These are phyloP conservation scores for Sturmia bella DNA, from an alignment of 2,888 invertebrate species.

Conservation along the genomic window DNA sequence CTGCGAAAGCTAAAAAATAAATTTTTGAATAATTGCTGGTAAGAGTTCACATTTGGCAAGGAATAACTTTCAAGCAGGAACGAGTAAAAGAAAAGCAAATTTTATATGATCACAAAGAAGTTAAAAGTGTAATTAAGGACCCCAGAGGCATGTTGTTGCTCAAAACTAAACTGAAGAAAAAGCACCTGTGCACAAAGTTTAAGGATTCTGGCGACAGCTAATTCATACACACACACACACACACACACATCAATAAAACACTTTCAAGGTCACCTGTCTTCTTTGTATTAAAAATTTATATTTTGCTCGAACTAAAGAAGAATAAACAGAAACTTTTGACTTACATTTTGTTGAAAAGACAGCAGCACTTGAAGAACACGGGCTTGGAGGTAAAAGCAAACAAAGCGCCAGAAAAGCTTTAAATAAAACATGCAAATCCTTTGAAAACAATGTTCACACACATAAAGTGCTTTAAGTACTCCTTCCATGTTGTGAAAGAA, in stretches of 20 bases:
- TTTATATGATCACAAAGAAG: too few species aligned
- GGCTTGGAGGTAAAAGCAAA: neutral
- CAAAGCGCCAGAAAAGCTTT: slow-evolving; percentile 6
- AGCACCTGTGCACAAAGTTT: too few species aligned
- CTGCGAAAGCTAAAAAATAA: too few species aligned
- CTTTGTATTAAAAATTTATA: neutral
- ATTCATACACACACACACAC: neutral
- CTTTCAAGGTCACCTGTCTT: slow-evolving; percentile 33
- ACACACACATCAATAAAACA: neutral
- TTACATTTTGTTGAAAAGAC: slow-evolving; percentile 13
- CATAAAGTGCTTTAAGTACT: slow-evolving; percentile 9
- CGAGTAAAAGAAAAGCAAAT: too few species aligned
- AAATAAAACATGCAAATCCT: slow-evolving; percentile 56
- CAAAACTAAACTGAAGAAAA: too few species aligned
- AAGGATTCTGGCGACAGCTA: neutral
- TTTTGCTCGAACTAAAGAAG: neutral
- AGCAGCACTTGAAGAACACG: slow-evolving; percentile 5
- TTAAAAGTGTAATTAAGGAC: too few species aligned
- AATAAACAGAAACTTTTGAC: slow-evolving; percentile 23
- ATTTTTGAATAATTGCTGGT: too few species aligned
- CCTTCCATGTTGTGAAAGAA: neutral
- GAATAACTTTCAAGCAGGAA: too few species aligned
- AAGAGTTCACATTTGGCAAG: too few species aligned
- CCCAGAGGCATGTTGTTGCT: too few species aligned
- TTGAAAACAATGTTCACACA: slow-evolving; percentile 40